Base-by-base conservation (phyloP, 64 coral and sea anemone genomes). In the Cladopsammia gracilis region DNA sequence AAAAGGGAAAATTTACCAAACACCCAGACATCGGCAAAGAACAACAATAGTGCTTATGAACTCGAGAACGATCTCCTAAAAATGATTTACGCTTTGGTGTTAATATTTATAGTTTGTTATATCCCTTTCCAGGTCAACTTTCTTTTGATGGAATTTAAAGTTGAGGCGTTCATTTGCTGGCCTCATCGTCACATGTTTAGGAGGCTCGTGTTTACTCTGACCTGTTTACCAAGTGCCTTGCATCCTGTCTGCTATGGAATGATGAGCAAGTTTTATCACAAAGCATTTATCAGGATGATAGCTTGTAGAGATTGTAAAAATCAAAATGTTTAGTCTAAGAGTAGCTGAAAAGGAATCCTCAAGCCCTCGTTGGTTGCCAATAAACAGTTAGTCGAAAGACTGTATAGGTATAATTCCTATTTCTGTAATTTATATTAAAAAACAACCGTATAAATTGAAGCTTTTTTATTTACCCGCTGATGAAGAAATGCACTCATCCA, bases 221-320 rank as follows among this genome's bases (percentile, higher is more conserved):
- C 88, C 0, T 79, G 89, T 14, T 78, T 97, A 48, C 92, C 96
- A 26, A 97, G 92, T 19, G 96, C 92, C 20, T 23, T 97, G 11
- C 96, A 97, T 91, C 96, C 96, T 4, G 57, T 94, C 15, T 97
- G 96, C 48, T 97, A 97, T 70, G 96, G 96, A 75, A 97, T 93
- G 34, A 97, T 97, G 96, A 97, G 88, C 59, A 97, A 97, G 82
- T 97, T 97, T 65, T 97, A 97, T 60, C 92, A 89, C 4, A 94
- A 94, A 62, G 76, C 85, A 1, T 97, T 97, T 90, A 71, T 87
- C 15, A 90, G 89, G 50, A 78, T 97, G 10, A 77, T 97, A 86
- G 75, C 90, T 71, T 97, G 96, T 52, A 94, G 86, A 47, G 10
- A 48, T 42, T 48, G 59, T 22, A 51, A 86, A 49, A 78, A 6